Evolutionary conservation across 2,888 invertebrate genomes (phyloP), one percentile per base, ranked within the genome.

Genomic region (Sphinx pinastri): DNA sequence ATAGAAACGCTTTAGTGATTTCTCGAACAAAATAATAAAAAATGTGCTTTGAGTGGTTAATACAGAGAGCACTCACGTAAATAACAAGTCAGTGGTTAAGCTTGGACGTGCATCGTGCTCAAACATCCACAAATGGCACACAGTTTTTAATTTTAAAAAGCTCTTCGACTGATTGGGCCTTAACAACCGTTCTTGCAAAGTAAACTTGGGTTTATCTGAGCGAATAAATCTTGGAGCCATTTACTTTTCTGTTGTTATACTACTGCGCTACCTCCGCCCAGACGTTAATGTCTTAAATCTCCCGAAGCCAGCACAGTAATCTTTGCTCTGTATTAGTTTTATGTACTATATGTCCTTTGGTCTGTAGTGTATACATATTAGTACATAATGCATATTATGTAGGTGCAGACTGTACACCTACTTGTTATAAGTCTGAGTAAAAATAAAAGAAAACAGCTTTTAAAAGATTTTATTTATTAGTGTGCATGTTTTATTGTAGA

Each of bases 91-190:
- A 84, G 81, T 81, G 79, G 81, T 78, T 77, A 71, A 75, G 73
- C 75, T 78, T 76, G 79, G 77, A 83, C 78, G 78, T 77, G 76
- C 75, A 73, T 73, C 73, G 75, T 75, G 76, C 78, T 80, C 78
- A 79, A 82, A 79, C 78, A 82, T 71, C 85, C 78, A 83, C 84
- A 82, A 87, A 83, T 79, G 80, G 82, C 81, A 84, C 84, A 84
- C 84, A 63, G 63, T 49, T 63, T 88, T 88, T 88, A 88, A 88
- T 88, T 89, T 87, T 85, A 84, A 86, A 86, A 87, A 86, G 89
- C 89, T 88, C 83, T 90, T 76, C 81, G 77, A 73, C 76, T 86
- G 89, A 89, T 90, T 89, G 85, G 85, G 79, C 80, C 70, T 74
- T 79, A 76, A 76, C 77, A 75, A 77, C 75, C 72, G 74, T 59